Base-by-base conservation (phyloP, 2,113 vertebrate genomes). In the Lycaon pictus region DNA sequence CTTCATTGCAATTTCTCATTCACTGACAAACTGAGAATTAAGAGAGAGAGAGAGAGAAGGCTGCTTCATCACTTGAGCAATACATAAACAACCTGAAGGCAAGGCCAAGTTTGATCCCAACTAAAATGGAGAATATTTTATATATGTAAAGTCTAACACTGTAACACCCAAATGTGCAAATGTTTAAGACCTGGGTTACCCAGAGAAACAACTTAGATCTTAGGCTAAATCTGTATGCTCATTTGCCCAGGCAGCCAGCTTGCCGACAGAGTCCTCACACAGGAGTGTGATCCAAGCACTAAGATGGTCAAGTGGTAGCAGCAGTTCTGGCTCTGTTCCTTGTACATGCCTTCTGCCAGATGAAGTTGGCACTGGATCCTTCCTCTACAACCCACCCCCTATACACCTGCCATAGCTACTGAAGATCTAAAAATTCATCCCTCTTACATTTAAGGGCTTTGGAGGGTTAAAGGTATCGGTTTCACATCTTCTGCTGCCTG, bases 1-100 rank as follows among this genome's bases (percentile, higher is more conserved):
- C 74, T 91, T 96, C 93, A 94, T 58, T 97, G 86, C 19, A 76
- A 93, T 2, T 93, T 69, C 72, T 88, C 35, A 92, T 87, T 89
- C 81, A 79, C 74, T 87, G 91, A 97, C 43, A 93, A 90, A 83
- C 56, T 92, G 86, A 90, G 27, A 56, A 69, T 35, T 69, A 10
- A 56, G n/a, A 37, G 11, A 29, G 37, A 35, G 3, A 60, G 51
- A 27, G 63, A 25, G n/a, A 35, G 29, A 23, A n/a, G 43, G 55
- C 60, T 72, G 15, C 53, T 35, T 43, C 22, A 76, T 86, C 71
- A 22, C 55, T 51, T 12, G 20, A 80, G 23, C 51, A 76, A 56
- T 22, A 19, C 19, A 23, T 22, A 74, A 95, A 88, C 63, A 74
- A 84, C 37, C 19, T 5, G 17, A 67, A 63, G 63, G 23, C 35